A percentile compares a stretch with the other conserved stretches of the same genome.
Conservation (phyloP, 1,140 invertebrate species). For the Neodiprion pinetum region DNA sequence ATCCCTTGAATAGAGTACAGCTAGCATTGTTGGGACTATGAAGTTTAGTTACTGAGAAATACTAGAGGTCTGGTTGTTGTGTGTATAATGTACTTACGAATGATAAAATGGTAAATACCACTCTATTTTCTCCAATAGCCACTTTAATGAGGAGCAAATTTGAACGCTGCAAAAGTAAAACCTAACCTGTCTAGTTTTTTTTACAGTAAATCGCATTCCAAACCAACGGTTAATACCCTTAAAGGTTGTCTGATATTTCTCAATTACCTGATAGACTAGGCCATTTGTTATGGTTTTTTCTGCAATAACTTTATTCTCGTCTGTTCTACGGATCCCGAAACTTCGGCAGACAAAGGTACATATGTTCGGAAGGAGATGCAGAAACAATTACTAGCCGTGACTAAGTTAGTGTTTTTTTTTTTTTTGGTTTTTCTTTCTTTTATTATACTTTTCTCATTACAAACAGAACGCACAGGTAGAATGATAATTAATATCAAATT, state of each 20-base stretch:
- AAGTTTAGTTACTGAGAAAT: too few relatives aligned
- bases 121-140: slow-evolving; percentile 38
- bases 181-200: slow-evolving; percentile 38
- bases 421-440: neutral
- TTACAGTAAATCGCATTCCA: slow-evolving; percentile 44
- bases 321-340: neutral
- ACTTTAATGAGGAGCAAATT: slow-evolving; percentile 42
- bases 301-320: neutral
- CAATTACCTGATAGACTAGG: neutral
- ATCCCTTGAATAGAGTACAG: too few relatives aligned
- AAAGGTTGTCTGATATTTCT: neutral
- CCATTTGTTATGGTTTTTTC: neutral
- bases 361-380: neutral
- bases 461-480: too few relatives aligned
- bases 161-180: slow-evolving; percentile 41
- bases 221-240: slow-evolving; percentile 19
- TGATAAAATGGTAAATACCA: slow-evolving; percentile 39
- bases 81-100: slow-evolving; percentile 34
- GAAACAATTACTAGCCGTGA: neutral
- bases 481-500: neutral
- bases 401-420: too few relatives aligned
- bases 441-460: neutral
- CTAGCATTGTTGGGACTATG: too few relatives aligned
- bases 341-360: neutral
- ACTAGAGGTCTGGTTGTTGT: too few relatives aligned